phyloP scores from a whole-genome alignment of 2,797 vertebrate species.

The Eulemur albifrons region DNA sequence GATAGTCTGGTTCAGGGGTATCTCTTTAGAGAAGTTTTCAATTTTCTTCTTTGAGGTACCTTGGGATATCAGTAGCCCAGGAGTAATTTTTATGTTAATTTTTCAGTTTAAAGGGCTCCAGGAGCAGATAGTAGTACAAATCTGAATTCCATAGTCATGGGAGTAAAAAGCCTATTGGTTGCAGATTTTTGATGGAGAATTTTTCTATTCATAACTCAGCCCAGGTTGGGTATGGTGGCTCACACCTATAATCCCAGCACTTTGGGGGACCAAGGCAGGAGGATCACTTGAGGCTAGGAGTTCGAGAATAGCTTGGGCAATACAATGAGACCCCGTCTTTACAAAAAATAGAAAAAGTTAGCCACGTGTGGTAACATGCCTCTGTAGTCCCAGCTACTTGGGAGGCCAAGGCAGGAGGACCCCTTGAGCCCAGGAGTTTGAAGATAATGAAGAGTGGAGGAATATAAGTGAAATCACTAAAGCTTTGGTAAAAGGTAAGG shows the following conservation, averaged over 20 bases:
- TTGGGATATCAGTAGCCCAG: background rate
- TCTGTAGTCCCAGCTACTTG: too few species aligned
- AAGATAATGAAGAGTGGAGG: background rate
- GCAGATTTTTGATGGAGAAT: background rate
- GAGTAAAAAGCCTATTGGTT: background rate
- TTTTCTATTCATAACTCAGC: background rate
- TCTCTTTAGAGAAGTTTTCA: constrained; percentile 14
- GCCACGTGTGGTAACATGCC: too few species aligned
- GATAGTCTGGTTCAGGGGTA: background rate
- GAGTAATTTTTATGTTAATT: constrained; percentile 15
- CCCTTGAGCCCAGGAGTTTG: too few species aligned
- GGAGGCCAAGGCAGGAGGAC: too few species aligned
- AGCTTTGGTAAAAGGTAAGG: background rate
- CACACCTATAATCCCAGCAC: too few species aligned
- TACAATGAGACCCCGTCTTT: too few species aligned
- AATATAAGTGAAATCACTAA: background rate
- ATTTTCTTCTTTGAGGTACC: background rate
- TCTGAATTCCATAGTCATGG: background rate
- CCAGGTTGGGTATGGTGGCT: background rate
- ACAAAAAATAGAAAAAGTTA: too few species aligned
- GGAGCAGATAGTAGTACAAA: background rate
- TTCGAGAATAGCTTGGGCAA: too few species aligned
- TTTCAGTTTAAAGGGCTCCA: background rate
- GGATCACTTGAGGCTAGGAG: too few species aligned
- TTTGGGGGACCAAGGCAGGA: too few species aligned